Conservation (phyloP, 2,888 invertebrate genomes). For the Callimorpha dominula region DNA sequence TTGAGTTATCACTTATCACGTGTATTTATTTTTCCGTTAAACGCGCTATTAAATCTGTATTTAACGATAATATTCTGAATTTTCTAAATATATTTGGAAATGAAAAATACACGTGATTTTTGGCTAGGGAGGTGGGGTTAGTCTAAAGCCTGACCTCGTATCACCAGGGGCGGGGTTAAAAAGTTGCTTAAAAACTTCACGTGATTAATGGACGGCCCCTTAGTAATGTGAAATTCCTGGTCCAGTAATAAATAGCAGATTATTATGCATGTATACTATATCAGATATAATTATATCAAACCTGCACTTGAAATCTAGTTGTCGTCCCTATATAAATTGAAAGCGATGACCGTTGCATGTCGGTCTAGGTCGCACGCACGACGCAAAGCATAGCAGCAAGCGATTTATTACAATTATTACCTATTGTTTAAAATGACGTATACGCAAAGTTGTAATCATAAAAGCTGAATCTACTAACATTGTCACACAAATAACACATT, state of each 20-base stretch:
- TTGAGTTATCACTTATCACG: too few species aligned
- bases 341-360: constrained; percentile 71
- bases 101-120: too few species aligned
- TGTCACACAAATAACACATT: constrained; percentile 7
- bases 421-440: constrained; percentile 16
- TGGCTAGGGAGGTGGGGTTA: too few species aligned
- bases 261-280: constrained; percentile 15
- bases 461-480: constrained; percentile 4
- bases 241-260: not conserved
- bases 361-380: constrained; percentile 71
- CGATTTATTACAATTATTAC: constrained; percentile 24
- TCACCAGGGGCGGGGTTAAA: too few species aligned
- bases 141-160: too few species aligned
- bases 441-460: not conserved
- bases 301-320: constrained; percentile 67
- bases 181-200: too few species aligned
- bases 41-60: too few species aligned
- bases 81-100: too few species aligned
- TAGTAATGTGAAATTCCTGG: not conserved
- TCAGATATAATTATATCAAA: constrained; percentile 41
- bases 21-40: too few species aligned
- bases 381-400: constrained; percentile 46
- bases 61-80: too few species aligned
- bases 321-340: constrained; percentile 72
- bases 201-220: too few species aligned